A percentile compares a stretch with the other conserved stretches of the same genome.
phyloP scores from a whole-genome alignment of 2,113 vertebrate genomes.

The Prinia subflava region DNA sequence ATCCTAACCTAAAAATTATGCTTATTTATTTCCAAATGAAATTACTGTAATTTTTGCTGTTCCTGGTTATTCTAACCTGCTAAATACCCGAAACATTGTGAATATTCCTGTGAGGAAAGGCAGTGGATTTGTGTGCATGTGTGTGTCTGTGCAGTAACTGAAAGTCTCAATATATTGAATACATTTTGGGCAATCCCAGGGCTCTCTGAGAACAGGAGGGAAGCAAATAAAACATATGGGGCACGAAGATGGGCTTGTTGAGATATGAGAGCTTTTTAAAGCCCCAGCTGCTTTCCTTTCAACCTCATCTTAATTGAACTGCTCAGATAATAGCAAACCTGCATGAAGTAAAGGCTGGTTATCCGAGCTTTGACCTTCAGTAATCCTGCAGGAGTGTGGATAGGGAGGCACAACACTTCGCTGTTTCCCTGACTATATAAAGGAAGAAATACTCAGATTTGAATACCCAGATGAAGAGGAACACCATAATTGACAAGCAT shows the following conservation, averaged over 20 bases:
- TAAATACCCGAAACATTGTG: neutral
- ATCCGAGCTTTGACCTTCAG: conserved; percentile 35
- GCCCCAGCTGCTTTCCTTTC: conserved; percentile 14
- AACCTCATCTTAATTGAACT: conserved; percentile 28
- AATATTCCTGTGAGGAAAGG: neutral
- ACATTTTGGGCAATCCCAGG: neutral
- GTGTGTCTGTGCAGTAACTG: neutral
- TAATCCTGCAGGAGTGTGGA: neutral
- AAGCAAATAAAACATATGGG: neutral
- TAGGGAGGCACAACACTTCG: neutral
- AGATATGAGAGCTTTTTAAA: neutral
- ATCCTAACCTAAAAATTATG: neutral
- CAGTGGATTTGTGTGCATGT: neutral
- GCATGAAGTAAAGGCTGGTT: neutral
- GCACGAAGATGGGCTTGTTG: neutral
- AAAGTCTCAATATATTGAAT: neutral
- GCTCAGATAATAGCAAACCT: conserved; percentile 18
- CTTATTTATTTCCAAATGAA: neutral
- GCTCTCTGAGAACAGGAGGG: neutral
- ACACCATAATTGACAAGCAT: neutral
- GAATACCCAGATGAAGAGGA: neutral
- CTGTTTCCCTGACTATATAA: neutral
- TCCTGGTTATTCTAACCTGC: neutral
- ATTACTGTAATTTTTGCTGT: neutral
- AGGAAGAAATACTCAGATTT: neutral